phyloP scores from a whole-genome alignment of 2,113 vertebrate species.

The Ploceus nigricollis region DNA sequence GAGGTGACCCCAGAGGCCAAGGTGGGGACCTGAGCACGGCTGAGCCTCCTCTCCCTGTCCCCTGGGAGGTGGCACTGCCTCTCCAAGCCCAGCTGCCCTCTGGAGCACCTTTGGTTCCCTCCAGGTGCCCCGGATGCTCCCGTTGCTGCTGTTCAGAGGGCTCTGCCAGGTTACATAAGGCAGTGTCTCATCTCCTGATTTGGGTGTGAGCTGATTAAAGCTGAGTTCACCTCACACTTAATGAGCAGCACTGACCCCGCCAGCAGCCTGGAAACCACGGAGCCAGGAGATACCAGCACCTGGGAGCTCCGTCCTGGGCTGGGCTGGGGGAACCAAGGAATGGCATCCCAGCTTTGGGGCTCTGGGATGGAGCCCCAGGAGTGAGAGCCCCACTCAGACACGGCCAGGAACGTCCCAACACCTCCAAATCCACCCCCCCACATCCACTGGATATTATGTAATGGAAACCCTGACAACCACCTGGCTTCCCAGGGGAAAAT shows the following conservation, averaged over 20 bases:
- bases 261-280: not conserved
- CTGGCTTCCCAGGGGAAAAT: not conserved
- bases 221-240: not conserved
- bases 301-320: accelerated
- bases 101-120: not conserved
- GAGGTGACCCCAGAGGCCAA: not conserved
- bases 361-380: not conserved
- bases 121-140: not conserved
- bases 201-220: not conserved
- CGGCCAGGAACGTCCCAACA: not conserved
- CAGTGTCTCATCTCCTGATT: not conserved
- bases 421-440: not conserved
- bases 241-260: not conserved
- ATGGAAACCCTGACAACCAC: not conserved
- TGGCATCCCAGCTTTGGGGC: not conserved
- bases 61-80: not conserved
- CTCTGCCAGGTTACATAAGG: not conserved
- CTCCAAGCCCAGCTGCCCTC: not conserved
- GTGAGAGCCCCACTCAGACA: too few species aligned
- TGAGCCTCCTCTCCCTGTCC: not conserved
- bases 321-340: not conserved
- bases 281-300: not conserved
- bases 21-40: not conserved
- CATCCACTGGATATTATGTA: accelerated
- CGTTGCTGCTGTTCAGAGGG: accelerated